Evolutionary conservation across 2,797 vertebrate genomes (phyloP), one percentile per base, ranked within the genome.

Genomic region (Parotocinclus haroldoi): DNA sequence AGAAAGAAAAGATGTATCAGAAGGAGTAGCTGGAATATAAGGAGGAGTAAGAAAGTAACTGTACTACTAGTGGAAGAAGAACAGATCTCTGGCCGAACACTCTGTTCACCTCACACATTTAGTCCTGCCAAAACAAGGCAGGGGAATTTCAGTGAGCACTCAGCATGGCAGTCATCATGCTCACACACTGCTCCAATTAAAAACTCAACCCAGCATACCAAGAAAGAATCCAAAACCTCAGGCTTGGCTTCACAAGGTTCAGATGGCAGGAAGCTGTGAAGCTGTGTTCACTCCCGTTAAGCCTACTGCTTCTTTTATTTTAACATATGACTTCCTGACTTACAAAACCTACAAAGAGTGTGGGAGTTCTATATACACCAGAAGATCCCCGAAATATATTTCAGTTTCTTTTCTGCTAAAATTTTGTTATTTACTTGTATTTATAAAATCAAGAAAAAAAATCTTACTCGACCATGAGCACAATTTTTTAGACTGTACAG

Each of bases 121-220:
- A 13, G 4, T 52, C 44, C 56, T 72, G 68, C 74, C 73, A 74
- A 72, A 69, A 68, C 62, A 59, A 69, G 38, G 36, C 52, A 18
- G 59, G 66, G 60, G 64, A 76, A 76, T 71, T 68, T 70, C 40
- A 68, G 66, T 66, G 57, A 71, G 68, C 61, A 68, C 69, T 66
- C 58, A 69, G 46, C 46, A 44, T 55, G 68, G 58, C 64, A 37
- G 55, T 51, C 58, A 52, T 75, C 37, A 59, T 19, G 51, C 55
- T 65, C 53, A 69, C 72, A 63, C 57, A 61, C 72, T 60, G 69
- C 12, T 68, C 69, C 51, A 73, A 77, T 74, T 73, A 68, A 78
- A 63, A 67, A 54, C 46, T 66, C 45, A 38, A 55, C 56, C 17
- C 57, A 42, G 17, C 17, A 50, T 63, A 48, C 53, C 53, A 60